Evolutionary conservation across 2,797 vertebrate genomes (phyloP), one percentile per base, ranked within the genome.

Genomic region (Cottoperca gobio): DNA sequence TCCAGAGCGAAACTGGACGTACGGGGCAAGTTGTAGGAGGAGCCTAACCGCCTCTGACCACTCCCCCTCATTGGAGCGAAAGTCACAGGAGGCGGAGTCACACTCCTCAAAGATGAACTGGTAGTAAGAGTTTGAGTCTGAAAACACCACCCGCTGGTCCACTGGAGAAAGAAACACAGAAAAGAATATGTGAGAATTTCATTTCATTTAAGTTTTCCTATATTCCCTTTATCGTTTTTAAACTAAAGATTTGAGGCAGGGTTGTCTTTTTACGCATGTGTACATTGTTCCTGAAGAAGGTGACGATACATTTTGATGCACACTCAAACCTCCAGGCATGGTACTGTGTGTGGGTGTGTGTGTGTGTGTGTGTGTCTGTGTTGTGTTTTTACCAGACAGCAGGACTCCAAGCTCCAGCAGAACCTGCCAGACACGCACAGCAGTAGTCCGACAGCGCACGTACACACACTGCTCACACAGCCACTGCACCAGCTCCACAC

Each of bases 71-170:
- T 95, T 96, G 67, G 86, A 86, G 82, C 97, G 96, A 86, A 97
- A 99, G 85, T 99, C 97, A 78, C 98, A 99, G 91, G 95, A 96
- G 19, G 96, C 84, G 1, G 96, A 95, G 67, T 96, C 97, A 50
- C 97, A 99, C 89, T 99, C 97, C 81, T 99, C 97, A 0, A 96
- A 96, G 58, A 97, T 98, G 93, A 99, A 99, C 93, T 99, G 98
- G 89, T 99, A 99, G 93, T 97, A 98, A n/a, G 95, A 93, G 67
- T 97, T 96, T 49, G 93, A 94, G 81, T 99, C 98, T 42, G 97
- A 97, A 88, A 99, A 99, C 86, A 95, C 95, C 23, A 97, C 93
- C 62, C 97, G 95, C 82, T 97, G 97, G 90, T 98, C 97, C 93
- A 97, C 97, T 98, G 92, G 78, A 54, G 48, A 64, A 39, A 86